Base-by-base conservation (phyloP, 2,888 invertebrate genomes). In the Phengaris alcon region DNA sequence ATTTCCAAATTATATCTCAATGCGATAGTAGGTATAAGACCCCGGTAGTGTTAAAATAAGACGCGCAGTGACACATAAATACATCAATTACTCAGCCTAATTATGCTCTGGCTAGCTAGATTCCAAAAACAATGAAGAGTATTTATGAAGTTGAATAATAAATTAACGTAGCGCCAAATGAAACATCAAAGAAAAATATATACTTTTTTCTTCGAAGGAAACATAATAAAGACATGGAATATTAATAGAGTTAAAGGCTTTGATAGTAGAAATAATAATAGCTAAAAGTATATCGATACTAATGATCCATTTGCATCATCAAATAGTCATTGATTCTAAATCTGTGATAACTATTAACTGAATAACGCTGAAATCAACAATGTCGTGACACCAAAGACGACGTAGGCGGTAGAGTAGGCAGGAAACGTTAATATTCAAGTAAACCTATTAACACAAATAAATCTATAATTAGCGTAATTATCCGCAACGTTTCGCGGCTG, bases 71-170 rank as follows among this genome's bases (percentile, higher is more conserved):
- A 35, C 15, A 72, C 51, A 51, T 15, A 70, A 59, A 22, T 22
- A 15, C 59, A 64, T 64, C 64, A 64, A 35, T 44, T 54, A 72
- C 59, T 73, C 57, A 59, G 3, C 35, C 35, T 3, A 3, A 35
- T 35, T 85, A 82, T 84, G 81, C 82, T 87, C 22, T 22, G 22
- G 22, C 22, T 22, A 22, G 22, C 22, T 93, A 93, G 92, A 93
- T 90, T 90, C 88, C 84, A 79, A 79, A 48, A 82, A 88, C 88
- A 88, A 88, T 88, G 82, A 79, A 81, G 79, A 83, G 85, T 83
- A 84, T 90, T 87, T 87, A 86, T 88, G 86, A 85, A 87, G 86
- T 84, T 82, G 80, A 83, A 85, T 84, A 80, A 80, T 87, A 86
- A 85, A 35, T 35, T 87, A 88, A 86, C 87, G 87, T 83, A 81